Evolutionary conservation across 2,888 invertebrate species (phyloP).

Genomic region (Augiades crinisus): DNA sequence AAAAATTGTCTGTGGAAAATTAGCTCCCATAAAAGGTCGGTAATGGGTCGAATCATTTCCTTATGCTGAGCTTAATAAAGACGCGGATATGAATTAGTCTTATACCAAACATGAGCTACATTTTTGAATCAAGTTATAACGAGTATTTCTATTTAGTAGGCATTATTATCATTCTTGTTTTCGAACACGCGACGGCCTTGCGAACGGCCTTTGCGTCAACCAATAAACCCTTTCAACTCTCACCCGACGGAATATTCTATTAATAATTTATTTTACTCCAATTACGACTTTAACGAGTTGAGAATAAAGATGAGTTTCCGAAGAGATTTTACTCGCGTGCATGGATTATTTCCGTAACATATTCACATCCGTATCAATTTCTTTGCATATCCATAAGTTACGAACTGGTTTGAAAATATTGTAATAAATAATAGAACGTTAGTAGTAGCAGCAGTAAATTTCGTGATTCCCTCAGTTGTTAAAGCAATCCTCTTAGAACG

Average conservation of each 20-base stretch:
- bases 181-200: constrained; percentile 48
- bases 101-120: neutral
- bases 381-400: neutral
- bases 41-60: constrained; percentile 15
- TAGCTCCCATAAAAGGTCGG: constrained; percentile 18
- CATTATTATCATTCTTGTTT: constrained; percentile 19
- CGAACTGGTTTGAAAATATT: no score
- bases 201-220: constrained; percentile 53
- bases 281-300: neutral
- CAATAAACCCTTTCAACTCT: constrained; percentile 53
- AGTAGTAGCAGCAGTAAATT: no score
- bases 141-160: neutral
- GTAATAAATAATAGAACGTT: no score
- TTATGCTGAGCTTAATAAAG: constrained; percentile 5
- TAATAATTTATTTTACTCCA: neutral
- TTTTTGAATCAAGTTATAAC: neutral
- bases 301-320: no score
- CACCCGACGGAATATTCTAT: constrained; percentile 34
- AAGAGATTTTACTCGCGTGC: neutral
- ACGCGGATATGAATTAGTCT: constrained; percentile 8
- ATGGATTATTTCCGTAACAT: neutral
- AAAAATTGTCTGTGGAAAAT: constrained; percentile 19
- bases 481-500: no score
- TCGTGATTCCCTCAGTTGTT: no score
- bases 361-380: neutral